Evolutionary conservation across 2,797 vertebrate genomes (phyloP).

Genomic region (Sebastolobus altivelis): DNA sequence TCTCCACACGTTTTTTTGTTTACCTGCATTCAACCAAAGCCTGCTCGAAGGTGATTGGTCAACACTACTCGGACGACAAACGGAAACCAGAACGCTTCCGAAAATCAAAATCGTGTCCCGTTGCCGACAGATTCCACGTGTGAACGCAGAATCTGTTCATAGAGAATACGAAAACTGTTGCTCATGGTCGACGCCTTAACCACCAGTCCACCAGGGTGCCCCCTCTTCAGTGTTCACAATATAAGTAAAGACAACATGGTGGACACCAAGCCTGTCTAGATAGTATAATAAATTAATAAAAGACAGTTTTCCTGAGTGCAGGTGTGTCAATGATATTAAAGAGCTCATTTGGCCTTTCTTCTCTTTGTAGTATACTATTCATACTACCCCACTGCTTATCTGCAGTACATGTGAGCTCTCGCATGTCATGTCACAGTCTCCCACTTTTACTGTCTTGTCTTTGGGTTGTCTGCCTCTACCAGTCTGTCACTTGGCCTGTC

Average conservation of each 20-base stretch:
- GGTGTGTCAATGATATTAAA: slow-evolving; percentile 53
- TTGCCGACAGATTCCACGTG: too few relatives aligned
- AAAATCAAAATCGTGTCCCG: too few relatives aligned
- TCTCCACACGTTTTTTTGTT: too few relatives aligned
- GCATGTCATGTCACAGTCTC: slow-evolving; percentile 16
- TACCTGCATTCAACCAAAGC: too few relatives aligned
- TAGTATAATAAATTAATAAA: neutral
- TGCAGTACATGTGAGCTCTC: slow-evolving; percentile 37
- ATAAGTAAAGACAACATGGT: neutral
- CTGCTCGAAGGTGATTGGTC: too few relatives aligned
- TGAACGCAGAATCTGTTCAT: too few relatives aligned
- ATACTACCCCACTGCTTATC: slow-evolving; percentile 46
- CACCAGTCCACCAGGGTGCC: neutral
- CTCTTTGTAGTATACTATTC: slow-evolving; percentile 60
- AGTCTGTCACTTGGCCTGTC: slow-evolving; percentile 28
- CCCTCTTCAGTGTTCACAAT: neutral
- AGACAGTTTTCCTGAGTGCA: slow-evolving; percentile 46
- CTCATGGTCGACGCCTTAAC: neutral
- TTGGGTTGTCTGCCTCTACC: slow-evolving; percentile 23
- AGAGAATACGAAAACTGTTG: too few relatives aligned
- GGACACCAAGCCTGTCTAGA: neutral
- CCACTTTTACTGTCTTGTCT: slow-evolving; percentile 31
- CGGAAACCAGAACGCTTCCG: too few relatives aligned
- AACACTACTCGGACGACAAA: too few relatives aligned
- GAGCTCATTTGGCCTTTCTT: slow-evolving; percentile 39